A percentile compares a stretch with the other conserved stretches of the same genome.
These are phyloP conservation scores for Aix galericulata DNA, from an alignment of 2,113 vertebrate species.

Conservation along the genomic window DNA sequence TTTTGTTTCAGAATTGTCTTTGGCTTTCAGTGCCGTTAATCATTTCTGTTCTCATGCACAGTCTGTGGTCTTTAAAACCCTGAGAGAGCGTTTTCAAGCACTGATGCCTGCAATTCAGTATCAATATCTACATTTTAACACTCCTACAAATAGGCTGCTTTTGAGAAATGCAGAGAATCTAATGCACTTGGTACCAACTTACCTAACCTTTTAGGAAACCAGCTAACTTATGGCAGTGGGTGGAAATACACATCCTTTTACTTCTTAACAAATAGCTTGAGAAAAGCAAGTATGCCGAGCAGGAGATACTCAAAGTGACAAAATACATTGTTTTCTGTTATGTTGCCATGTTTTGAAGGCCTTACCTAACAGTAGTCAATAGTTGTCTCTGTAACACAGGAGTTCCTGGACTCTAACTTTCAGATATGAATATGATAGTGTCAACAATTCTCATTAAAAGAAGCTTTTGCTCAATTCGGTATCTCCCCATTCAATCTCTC, in stretches of 20 bases:
- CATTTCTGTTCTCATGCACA: neutral
- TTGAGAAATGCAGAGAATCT: neutral
- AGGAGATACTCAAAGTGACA: neutral
- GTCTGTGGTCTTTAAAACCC: neutral
- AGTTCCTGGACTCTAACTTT: neutral
- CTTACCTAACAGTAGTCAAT: neutral
- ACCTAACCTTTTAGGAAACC: neutral
- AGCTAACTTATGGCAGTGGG: neutral
- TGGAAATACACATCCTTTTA: neutral
- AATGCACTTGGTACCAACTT: neutral
- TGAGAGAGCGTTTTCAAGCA: neutral
- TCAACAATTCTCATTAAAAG: neutral
- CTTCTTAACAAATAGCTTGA: neutral
- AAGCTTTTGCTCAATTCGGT: neutral
- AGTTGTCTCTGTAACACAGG: neutral
- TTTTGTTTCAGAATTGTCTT: neutral
- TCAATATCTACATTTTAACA: neutral
- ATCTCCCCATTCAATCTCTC: neutral
- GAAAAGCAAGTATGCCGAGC: neutral
- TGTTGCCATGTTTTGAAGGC: rapidly evolving
- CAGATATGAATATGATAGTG: neutral
- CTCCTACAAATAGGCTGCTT: neutral
- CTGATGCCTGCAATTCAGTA: neutral
- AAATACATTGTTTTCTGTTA: neutral
- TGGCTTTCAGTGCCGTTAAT: neutral